A percentile compares a stretch with the other conserved stretches of the same genome.
phyloP scores from a whole-genome alignment of 2,797 vertebrate species.

The Selene dorsalis region DNA sequence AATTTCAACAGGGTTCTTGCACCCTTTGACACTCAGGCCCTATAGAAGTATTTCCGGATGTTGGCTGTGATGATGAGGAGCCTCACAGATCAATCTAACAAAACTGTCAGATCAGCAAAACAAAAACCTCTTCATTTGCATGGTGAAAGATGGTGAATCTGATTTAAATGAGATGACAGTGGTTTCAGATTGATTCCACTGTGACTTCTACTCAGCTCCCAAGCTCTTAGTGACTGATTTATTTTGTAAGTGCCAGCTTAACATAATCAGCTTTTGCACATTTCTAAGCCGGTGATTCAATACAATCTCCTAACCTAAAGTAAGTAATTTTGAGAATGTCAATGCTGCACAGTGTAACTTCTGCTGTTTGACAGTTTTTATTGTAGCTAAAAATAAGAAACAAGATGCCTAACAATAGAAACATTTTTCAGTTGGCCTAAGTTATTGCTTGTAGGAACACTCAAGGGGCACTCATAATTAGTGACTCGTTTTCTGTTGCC shows the following conservation, averaged over 20 bases:
- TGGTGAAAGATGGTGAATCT: constrained; percentile 29
- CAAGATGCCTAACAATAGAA: constrained; percentile 32
- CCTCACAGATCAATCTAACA: constrained; percentile 20
- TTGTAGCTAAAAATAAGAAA: constrained; percentile 37
- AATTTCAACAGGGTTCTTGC: too few species aligned
- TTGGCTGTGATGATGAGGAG: constrained; percentile 21
- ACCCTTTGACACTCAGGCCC: too few species aligned
- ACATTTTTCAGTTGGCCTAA: constrained; percentile 12
- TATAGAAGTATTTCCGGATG: constrained; percentile 5
- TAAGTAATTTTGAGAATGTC: constrained; percentile 58
- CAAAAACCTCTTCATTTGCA: constrained; percentile 18
- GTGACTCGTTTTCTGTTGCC: constrained; percentile 51
- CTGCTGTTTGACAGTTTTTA: constrained; percentile 45
- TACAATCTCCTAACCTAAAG: constrained; percentile 54
- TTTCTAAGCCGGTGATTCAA: constrained; percentile 63
- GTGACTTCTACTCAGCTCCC: constrained; percentile 50
- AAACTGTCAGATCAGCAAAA: constrained; percentile 26
- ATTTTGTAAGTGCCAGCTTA: constrained; percentile 70
- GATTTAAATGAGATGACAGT: constrained; percentile 32
- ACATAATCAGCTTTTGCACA: constrained; percentile 76
- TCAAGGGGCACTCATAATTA: constrained; percentile 69
- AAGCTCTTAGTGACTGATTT: constrained; percentile 67
- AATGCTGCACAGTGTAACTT: constrained; percentile 14
- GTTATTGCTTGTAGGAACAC: constrained; percentile 65
- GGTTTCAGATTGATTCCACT: constrained; percentile 30